Percentiles rank a stretch among this genome's conserved stretches.
phyloP scores from a whole-genome alignment of 2,113 vertebrate genomes.

The Neotragus pygmaeus region DNA sequence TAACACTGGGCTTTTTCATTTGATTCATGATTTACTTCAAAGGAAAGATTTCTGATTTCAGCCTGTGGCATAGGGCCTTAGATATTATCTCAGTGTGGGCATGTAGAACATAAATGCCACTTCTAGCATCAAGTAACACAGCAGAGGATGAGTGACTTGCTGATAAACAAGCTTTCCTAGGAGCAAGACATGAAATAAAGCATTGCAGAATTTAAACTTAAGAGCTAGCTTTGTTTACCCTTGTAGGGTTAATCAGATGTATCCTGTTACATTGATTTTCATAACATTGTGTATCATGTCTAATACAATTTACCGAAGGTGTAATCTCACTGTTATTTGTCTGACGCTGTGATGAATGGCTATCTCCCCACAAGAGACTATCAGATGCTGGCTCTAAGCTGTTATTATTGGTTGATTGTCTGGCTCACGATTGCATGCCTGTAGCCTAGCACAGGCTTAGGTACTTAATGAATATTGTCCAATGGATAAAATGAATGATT shows the following conservation, averaged over 20 bases:
- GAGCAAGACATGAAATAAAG: not conserved
- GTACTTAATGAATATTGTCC: not conserved
- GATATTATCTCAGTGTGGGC: constrained; percentile 19
- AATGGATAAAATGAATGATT: not conserved
- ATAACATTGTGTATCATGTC: not conserved
- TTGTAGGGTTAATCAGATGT: not conserved
- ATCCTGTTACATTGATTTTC: not conserved
- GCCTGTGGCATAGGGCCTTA: constrained; percentile 34
- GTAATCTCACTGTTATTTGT: constrained; percentile 13
- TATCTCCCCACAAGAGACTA: not conserved
- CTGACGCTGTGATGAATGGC: not conserved
- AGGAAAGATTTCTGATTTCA: constrained; percentile 48
- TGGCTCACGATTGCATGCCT: not conserved
- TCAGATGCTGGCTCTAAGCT: not conserved
- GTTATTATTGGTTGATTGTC: not conserved
- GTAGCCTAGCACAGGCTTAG: not conserved
- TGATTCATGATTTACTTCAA: constrained; percentile 41
- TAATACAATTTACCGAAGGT: not conserved
- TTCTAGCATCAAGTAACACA: not conserved
- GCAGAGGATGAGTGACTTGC: not conserved
- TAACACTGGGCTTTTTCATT: constrained; percentile 40
- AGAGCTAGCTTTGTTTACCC: not conserved
- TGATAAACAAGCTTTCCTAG: not conserved
- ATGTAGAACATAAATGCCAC: not conserved
- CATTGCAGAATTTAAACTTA: not conserved